These are phyloP conservation scores for Acarapis woodi DNA, from an alignment of 1,140 invertebrate genomes.

Conservation along the genomic window DNA sequence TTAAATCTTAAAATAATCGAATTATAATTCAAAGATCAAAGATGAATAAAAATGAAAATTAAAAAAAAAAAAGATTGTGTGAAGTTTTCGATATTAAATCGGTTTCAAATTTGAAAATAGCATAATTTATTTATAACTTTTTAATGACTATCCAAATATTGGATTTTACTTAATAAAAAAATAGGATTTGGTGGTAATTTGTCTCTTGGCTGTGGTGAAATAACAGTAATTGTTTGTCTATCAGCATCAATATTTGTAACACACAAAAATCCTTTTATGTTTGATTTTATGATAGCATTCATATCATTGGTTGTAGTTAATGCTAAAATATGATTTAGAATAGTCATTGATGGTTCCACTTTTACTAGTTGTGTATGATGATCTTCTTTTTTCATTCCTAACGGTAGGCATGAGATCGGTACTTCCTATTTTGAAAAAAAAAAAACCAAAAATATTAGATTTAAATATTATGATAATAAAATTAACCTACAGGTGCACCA, in stretches of 20 bases:
- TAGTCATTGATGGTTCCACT: conserved; percentile 23
- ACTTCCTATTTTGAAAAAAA: too few relatives aligned
- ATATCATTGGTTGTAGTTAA: conserved; percentile 37
- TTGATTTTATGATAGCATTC: conserved; percentile 30
- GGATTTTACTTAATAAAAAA: conserved; percentile 12
- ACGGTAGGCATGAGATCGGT: conserved; percentile 74
- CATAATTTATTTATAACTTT: too few relatives aligned
- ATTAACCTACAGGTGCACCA: conserved; percentile 24
- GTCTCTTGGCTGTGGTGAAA: conserved; percentile 65
- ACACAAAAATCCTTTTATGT: conserved; percentile 52
- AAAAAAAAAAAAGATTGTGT: too few relatives aligned
- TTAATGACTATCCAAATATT: conserved; percentile 13
- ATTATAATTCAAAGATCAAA: too few relatives aligned
- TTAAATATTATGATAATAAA: not conserved
- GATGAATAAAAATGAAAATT: too few relatives aligned
- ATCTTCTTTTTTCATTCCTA: conserved; percentile 71
- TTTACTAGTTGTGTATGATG: conserved; percentile 59
- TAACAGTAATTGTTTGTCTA: conserved; percentile 47
- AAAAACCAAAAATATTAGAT: too few relatives aligned
- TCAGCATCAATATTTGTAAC: conserved; percentile 70
- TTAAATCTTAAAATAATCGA: too few relatives aligned
- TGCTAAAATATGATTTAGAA: conserved; percentile 62
- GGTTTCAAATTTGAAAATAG: too few relatives aligned
- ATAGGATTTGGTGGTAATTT: conserved; percentile 37
- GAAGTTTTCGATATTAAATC: too few relatives aligned